Conservation (phyloP, 1,140 invertebrate genomes). For the Cydia strobilella region DNA sequence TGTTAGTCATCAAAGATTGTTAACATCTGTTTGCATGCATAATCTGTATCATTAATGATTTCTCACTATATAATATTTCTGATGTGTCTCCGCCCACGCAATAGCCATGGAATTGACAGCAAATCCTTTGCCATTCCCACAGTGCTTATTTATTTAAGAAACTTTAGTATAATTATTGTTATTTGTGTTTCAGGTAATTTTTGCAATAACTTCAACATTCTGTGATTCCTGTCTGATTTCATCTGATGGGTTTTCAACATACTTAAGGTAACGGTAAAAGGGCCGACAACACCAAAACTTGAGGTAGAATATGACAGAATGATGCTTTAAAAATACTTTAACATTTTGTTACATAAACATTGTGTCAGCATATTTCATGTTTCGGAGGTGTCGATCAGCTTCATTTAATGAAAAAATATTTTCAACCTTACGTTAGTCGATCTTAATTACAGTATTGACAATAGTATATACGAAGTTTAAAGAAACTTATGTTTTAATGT, state of each 20-base stretch:
- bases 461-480: too few relatives aligned
- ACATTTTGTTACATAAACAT: too few relatives aligned
- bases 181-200: slow-evolving; percentile 24
- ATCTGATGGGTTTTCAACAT: neutral
- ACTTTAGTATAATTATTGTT: neutral
- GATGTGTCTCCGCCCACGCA: neutral
- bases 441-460: too few relatives aligned
- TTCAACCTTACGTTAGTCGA: too few relatives aligned
- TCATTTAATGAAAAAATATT: too few relatives aligned
- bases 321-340: too few relatives aligned
- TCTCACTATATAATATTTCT: slow-evolving; percentile 8
- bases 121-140: neutral
- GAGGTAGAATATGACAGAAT: too few relatives aligned
- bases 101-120: slow-evolving; percentile 6
- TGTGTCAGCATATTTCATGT: too few relatives aligned
- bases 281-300: too few relatives aligned
- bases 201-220: neutral
- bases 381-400: too few relatives aligned
- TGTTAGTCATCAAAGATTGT: slow-evolving; percentile 15
- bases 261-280: neutral
- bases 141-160: slow-evolving; percentile 15
- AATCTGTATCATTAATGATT: slow-evolving; percentile 19
- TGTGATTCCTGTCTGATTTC: neutral
- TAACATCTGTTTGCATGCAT: slow-evolving; percentile 27
- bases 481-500: too few relatives aligned